Percentiles rank a stretch among this genome's conserved stretches.
These are phyloP conservation scores for Nansenia antarctica DNA, from an alignment of 2,113 vertebrate species.

Conservation along the genomic window DNA sequence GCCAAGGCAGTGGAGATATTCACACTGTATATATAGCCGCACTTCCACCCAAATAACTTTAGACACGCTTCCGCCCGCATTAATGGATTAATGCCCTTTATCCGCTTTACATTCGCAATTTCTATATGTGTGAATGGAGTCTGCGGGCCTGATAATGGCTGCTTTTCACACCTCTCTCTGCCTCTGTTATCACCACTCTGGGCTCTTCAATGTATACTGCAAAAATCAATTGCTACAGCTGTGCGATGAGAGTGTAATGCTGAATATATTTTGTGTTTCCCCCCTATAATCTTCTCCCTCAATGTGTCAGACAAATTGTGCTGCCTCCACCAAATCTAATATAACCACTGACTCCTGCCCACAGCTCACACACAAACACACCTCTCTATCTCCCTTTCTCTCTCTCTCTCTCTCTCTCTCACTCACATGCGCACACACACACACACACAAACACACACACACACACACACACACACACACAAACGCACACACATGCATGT, in stretches of 20 bases:
- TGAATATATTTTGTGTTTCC: conserved; percentile 70
- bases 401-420: too few species aligned
- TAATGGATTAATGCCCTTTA: conserved; percentile 72
- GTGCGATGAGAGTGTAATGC: conserved; percentile 69
- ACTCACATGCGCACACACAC: too few species aligned
- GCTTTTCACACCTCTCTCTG: conserved; percentile 53
- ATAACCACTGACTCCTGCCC: conserved; percentile 41
- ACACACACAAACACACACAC: too few species aligned
- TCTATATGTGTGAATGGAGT: conserved; percentile 62
- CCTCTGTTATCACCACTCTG: conserved; percentile 51
- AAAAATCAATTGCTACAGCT: conserved; percentile 71
- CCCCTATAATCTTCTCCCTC: conserved; percentile 71
- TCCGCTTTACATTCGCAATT: conserved; percentile 64
- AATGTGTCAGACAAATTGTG: conserved; percentile 73
- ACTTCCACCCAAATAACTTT: conserved; percentile 63
- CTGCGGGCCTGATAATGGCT: conserved; percentile 59
- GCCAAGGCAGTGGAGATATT: conserved; percentile 60
- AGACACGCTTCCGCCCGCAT: conserved; percentile 65
- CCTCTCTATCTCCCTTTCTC: too few species aligned
- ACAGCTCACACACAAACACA: conserved; percentile 14
- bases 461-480: too few species aligned
- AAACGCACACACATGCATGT: too few species aligned
- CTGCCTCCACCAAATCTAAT: conserved; percentile 71
- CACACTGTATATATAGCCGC: conserved; percentile 58
- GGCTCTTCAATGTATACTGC: conserved; percentile 50